These are phyloP conservation scores for Potamilus streckersoni DNA, from an alignment of 1,140 invertebrate species.

Conservation along the genomic window DNA sequence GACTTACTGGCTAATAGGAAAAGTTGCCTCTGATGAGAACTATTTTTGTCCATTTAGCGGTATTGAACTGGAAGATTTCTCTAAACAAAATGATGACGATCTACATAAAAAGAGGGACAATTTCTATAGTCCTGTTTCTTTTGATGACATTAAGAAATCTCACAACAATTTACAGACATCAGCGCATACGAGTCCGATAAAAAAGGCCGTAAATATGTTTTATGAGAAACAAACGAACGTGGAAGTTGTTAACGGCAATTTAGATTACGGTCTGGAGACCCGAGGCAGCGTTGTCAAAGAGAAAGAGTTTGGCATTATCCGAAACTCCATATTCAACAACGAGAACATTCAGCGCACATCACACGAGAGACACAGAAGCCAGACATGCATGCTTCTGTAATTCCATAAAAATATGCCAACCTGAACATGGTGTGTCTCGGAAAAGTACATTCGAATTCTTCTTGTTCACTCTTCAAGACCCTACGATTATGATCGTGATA, in stretches of 20 bases:
- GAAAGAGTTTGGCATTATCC: constrained; percentile 7
- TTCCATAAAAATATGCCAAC: too few species aligned
- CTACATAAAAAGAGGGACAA: constrained; percentile 1
- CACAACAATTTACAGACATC: constrained; percentile 10
- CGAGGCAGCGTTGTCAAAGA: constrained; percentile 2
- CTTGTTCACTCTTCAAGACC: too few species aligned
- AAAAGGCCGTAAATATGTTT: not conserved
- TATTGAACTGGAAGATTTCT: constrained; percentile 42
- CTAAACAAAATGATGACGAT: constrained; percentile 23
- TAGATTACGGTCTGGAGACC: not conserved
- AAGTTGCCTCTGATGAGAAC: constrained; percentile 16
- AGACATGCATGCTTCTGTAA: too few species aligned
- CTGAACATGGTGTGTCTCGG: too few species aligned
- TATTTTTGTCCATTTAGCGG: constrained; percentile 45
- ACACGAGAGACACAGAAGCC: too few species aligned
- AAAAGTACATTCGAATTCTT: too few species aligned
- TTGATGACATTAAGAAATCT: constrained; percentile 42
- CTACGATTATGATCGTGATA: too few species aligned
- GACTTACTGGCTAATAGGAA: constrained; percentile 57
- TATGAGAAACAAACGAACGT: not conserved
- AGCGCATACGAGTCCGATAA: constrained; percentile 7
- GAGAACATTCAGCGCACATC: not conserved
- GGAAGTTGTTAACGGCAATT: not conserved
- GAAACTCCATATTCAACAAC: constrained; percentile 4
- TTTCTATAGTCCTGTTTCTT: constrained; percentile 44